Conservation (phyloP, 1,140 invertebrate genomes). For the Drosophila sulfurigaster region DNA sequence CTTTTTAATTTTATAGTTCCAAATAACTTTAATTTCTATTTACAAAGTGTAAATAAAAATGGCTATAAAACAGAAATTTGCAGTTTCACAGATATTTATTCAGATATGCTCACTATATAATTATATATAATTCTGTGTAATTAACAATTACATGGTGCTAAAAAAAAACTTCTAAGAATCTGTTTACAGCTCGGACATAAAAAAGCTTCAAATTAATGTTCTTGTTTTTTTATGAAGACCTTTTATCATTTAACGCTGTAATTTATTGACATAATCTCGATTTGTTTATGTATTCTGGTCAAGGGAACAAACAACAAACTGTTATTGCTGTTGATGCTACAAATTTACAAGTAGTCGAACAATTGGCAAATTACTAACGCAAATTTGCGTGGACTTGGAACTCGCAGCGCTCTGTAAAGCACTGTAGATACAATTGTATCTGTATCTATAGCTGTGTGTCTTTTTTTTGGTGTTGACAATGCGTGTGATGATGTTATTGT, state of each 20-base stretch:
- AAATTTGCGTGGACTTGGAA: conserved; percentile 8
- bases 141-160: too few species aligned
- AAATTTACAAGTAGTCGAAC: conserved; percentile 15
- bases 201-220: background rate
- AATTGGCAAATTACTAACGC: background rate
- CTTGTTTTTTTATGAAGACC: background rate
- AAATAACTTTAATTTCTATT: too few species aligned
- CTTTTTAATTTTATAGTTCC: too few species aligned
- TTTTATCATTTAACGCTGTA: background rate
- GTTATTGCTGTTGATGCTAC: conserved; percentile 3
- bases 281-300: conserved; percentile 14
- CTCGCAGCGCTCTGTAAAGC: background rate
- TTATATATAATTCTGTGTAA: too few species aligned
- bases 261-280: conserved; percentile 2
- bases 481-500: background rate
- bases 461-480: conserved; percentile 14
- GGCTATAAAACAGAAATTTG: too few species aligned
- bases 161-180: background rate
- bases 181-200: background rate
- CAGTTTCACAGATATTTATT: too few species aligned
- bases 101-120: too few species aligned
- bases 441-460: background rate
- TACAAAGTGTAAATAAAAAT: too few species aligned
- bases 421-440: conserved; percentile 23
- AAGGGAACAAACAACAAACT: conserved; percentile 10